Evolutionary conservation across 2,888 invertebrate genomes (phyloP), one percentile per base, ranked within the genome.

Genomic region (Agonopterix heracliana): DNA sequence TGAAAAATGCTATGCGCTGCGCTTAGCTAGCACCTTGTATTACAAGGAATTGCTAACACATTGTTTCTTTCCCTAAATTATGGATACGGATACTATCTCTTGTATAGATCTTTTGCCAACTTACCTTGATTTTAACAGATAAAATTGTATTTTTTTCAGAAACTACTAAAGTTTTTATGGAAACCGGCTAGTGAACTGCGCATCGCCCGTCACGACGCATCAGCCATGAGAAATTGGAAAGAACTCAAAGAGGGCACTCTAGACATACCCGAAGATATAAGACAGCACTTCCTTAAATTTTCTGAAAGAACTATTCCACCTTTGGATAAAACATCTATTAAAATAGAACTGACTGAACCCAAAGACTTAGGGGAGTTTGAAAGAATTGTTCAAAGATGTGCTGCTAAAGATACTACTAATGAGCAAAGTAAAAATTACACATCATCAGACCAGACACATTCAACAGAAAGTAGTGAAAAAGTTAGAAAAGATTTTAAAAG

Each of bases 171-270:
- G 66, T 79, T 90, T 14, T 90, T 91, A 41, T 95, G 94, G 94
- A 81, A 83, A 44, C 92, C 93, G 51, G 83, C 83, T 9, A 86
- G 88, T 14, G 73, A 82, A 4, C 72, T 90, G 43, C 84, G 90
- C 44, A 91, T 94, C 26, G 72, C 85, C 40, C 84, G 89, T 8
- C 95, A 95, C 64, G 95, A 95, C 63, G 78, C 83, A 48, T 79
- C 80, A 1, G 95, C 93, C 0, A 80, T 91, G 64, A 80, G 90
- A 55, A 95, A 95, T 74, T 95, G 95, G 95, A 80, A 89, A 48
- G 79, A 90, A 54, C 88, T 94, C 8, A 90, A 89, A 55, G 76
- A 88, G 34, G 92, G 91, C 7, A 75, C 90, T 53, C 59, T 93
- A 10, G 71, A 86, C 45, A 81, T 89, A 53, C 64, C 87, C 34